Evolutionary conservation across 2,888 invertebrate species (phyloP), one percentile per base, ranked within the genome.

Genomic region (Phaedon cochleariae): DNA sequence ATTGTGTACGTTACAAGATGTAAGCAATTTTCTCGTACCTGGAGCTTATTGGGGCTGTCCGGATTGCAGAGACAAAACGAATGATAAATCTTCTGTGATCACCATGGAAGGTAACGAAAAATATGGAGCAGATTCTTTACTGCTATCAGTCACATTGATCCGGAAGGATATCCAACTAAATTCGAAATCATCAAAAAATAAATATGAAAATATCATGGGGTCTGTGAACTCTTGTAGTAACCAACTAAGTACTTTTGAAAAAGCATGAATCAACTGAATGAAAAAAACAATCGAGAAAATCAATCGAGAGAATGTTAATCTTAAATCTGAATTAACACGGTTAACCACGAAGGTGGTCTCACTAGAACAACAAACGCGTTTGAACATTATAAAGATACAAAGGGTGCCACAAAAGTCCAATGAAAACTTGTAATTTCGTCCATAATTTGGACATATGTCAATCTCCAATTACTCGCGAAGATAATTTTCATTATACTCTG

Each of bases 1-100:
- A 46, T 10, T 46, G 46, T 46, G 46, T 46, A 10, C 9, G 46
- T 46, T 46, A 46, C 46, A 46, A 46, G 20, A 46, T 46, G 46
- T 7, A 6, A 46, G 15, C 10, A 46, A 46, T 20, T 46, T 46
- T 20, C 46, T 46, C 46, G 46, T 46, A 46, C 46, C 46, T 10
- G 46, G 46, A 46, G 46, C 46, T 10, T 46, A 46, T 17, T 46
- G 46, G 46, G 46, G 5, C 2, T 17, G 46, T 17, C 20, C 20
- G 46, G 46, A 46, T 46, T 46, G 46, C 15, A 46, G 46, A 20
- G 46, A 46, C 46, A 20, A 46, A 46, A 10, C 46, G 15, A 46
- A 46, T 10, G 15, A 46, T 6, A 46, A 17, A 46, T 46, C 46
- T 10, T 46, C 46, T 46, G 46, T 46, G 46, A 17, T 46, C 15